Evolutionary conservation across 2,113 vertebrate species (phyloP).

Genomic region (Elaphurus davidianus): DNA sequence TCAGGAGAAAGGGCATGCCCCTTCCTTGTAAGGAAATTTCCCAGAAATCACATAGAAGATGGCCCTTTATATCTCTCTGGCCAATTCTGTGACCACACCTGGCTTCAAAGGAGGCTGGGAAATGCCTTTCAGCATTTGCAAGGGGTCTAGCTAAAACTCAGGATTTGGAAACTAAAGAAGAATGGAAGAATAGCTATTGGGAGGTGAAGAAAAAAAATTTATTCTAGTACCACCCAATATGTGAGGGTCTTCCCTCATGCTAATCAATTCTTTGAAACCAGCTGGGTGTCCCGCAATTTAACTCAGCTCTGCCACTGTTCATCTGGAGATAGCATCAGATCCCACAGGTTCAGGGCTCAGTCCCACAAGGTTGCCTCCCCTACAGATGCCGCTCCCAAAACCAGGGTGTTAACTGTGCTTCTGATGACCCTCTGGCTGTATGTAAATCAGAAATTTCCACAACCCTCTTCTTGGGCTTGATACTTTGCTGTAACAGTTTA

Average conservation of each 20-base stretch:
- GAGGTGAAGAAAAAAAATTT: not conserved
- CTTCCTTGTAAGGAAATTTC: not conserved
- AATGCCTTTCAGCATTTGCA: not conserved
- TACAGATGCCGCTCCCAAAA: not conserved
- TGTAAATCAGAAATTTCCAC: not conserved
- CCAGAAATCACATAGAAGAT: not conserved
- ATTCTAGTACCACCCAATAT: not conserved
- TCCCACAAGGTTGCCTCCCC: not conserved
- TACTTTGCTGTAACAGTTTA: not conserved
- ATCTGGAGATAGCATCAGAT: not conserved
- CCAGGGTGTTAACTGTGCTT: not conserved
- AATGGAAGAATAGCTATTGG: not conserved
- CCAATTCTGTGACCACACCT: not conserved
- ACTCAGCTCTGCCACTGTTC: not conserved
- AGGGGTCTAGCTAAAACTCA: not conserved
- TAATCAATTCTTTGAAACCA: not conserved
- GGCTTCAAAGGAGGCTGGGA: not conserved
- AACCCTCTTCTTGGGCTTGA: not conserved
- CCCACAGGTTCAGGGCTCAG: not conserved
- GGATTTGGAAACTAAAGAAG: not conserved
- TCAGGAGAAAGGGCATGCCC: not conserved
- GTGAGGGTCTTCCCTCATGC: not conserved
- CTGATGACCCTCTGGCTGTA: not conserved
- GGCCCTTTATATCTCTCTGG: not conserved
- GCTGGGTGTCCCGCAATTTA: not conserved